Evolutionary conservation across 1,140 invertebrate species (phyloP), one percentile per base, ranked within the genome.

Genomic region (Philotrypesis tridentata): DNA sequence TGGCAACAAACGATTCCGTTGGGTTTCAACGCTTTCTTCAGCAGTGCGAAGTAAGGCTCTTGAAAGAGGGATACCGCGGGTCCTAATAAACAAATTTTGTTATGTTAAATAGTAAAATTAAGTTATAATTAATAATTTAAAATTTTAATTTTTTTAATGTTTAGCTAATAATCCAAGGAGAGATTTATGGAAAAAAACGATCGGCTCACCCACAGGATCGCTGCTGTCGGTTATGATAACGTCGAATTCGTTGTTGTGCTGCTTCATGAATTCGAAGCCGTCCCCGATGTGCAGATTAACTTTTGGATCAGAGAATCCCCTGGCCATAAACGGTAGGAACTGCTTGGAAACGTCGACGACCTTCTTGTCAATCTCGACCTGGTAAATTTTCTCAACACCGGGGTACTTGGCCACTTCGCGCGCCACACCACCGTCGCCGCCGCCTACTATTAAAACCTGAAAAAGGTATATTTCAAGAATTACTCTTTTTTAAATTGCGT

Each of bases 151-250:
- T 43, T 43, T 14, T 2, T 68, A 55, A 55, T 68, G n/a, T n/a
- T n/a, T n/a, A n/a, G n/a, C n/a, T n/a, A n/a, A n/a, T n/a, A n/a
- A n/a, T n/a, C n/a, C n/a, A n/a, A n/a, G n/a, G n/a, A n/a, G n/a
- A n/a, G n/a, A n/a, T n/a, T n/a, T n/a, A n/a, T n/a, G n/a, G n/a
- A n/a, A n/a, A n/a, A n/a, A n/a, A 33, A 83, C 33, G 33, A 5
- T 37, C 12, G 2, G 14, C 85, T 88, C 87, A 95, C 95, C 98
- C 60, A 99, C 93, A 21, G 98, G 98, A 93, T 99, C 98, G 40
- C 97, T 98, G 67, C 98, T 99, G 89, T 99, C 99, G 0, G 99
- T 99, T 48, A 99, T 99, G 76, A 99, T 98, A 31, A 99, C 96
- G 92, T 99, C 98, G 92, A 98, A 99, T 91, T 97, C 95, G 40